These are phyloP conservation scores for Urocynchramus pylzowi DNA, from an alignment of 2,113 vertebrate species.

Conservation along the genomic window DNA sequence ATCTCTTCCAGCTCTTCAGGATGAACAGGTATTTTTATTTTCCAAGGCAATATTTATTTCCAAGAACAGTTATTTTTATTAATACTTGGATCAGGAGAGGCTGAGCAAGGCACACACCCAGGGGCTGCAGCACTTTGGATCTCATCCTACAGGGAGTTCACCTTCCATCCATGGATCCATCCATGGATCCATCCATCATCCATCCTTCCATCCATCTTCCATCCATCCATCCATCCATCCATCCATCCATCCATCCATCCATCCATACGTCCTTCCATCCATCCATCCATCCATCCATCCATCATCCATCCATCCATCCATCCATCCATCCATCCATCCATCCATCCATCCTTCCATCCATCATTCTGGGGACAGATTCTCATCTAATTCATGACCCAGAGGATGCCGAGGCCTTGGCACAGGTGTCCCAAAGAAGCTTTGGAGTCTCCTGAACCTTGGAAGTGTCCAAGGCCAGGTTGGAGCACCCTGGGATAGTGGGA, in stretches of 20 bases:
- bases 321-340: background rate
- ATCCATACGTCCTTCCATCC: background rate
- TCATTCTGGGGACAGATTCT: background rate
- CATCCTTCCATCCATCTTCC: background rate
- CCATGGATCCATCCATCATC: background rate
- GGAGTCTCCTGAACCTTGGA: background rate
- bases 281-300: background rate
- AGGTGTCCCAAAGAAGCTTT: background rate
- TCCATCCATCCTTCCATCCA: background rate
- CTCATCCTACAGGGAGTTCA: background rate
- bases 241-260: background rate
- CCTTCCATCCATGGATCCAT: background rate
- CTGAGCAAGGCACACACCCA: background rate
- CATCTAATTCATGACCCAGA: background rate
- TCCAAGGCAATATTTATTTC: background rate
- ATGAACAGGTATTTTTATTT: background rate
- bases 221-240: background rate
- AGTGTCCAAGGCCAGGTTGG: background rate
- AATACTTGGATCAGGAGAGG: background rate
- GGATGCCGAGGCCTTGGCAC: too few relatives aligned
- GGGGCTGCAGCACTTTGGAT: too few relatives aligned
- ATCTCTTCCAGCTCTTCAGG: background rate
- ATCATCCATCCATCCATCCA: background rate
- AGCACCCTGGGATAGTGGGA: background rate
- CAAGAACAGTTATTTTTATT: background rate